Evolutionary conservation across 2,113 vertebrate species (phyloP), one percentile per base, ranked within the genome.

Genomic region (Pycnonotus jocosus): DNA sequence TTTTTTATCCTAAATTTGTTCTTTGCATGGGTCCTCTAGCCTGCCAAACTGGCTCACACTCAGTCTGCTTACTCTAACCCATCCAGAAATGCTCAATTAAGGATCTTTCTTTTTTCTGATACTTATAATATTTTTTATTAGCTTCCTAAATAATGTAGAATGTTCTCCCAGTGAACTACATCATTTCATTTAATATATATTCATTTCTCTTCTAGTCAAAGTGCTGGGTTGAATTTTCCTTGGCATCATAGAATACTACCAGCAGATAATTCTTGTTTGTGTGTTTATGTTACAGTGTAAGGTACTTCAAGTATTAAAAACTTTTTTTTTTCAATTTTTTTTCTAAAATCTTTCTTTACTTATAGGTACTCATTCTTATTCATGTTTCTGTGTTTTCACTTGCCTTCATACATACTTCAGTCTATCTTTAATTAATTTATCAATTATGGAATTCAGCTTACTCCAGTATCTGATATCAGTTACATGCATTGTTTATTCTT

Each of bases 371-470:
- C 24, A 66, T 80, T 65, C 18, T 65, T 47, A 27, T 68, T 79
- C 50, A 50, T 37, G 8, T 1, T 38, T 72, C 53, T 81, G 74
- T 40, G 35, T 90, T 83, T 50, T 35, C 50, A 92, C 38, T 53
- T 91, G 33, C 56, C 57, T 96, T 97, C 56, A 60, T 92, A 70
- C 68, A 66, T 96, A 78, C 84, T 85, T 77, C 50, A 89, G n/a
- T 47, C 28, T 70, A 72, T 33, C 47, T 31, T 96, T 90, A 88
- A 96, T 94, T 95, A 96, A 76, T 72, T 90, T 7, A 92, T 91
- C 89, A 96, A 16, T 77, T 94, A 95, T 22, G 47, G 15, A 89
- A 48, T 80, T 95, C 70, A 50, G 16, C 47, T 94, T 45, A 87
- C 57, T 83, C 21, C 47, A 54, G 4, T 68, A 61, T 68, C 62